phyloP scores from a whole-genome alignment of 2,113 vertebrate species.

The Lanius collurio region DNA sequence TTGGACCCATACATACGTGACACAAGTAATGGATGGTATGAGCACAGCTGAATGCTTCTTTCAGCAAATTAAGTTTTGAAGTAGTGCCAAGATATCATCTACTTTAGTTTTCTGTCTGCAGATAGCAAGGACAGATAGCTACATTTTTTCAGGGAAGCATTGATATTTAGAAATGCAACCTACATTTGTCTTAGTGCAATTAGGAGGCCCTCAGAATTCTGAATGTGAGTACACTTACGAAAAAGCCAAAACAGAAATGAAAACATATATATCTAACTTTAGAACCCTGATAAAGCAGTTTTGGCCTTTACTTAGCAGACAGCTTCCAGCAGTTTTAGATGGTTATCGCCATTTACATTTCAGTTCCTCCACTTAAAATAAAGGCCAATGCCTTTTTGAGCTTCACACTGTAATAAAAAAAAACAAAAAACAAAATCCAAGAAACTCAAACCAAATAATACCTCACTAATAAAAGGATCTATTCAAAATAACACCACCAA shows the following conservation, averaged over 20 bases:
- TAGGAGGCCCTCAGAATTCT: background rate
- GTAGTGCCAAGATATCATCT: background rate
- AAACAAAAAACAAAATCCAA: background rate
- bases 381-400: background rate
- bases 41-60: background rate
- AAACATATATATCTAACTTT: background rate
- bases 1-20: fast-evolving
- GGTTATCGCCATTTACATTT: background rate
- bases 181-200: background rate
- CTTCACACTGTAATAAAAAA: background rate
- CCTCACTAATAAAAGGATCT: background rate
- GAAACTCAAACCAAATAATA: background rate
- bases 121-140: background rate
- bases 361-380: background rate
- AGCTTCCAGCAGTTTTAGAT: slow-evolving; percentile 21
- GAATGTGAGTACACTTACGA: fast-evolving
- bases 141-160: background rate
- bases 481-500: background rate
- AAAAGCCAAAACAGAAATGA: background rate
- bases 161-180: background rate
- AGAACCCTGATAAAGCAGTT: background rate
- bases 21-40: background rate
- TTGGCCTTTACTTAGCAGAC: background rate
- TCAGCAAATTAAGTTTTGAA: background rate
- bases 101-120: background rate